Evolutionary conservation across 2,888 invertebrate genomes (phyloP), one percentile per base, ranked within the genome.

Genomic region (Magallana nippona): DNA sequence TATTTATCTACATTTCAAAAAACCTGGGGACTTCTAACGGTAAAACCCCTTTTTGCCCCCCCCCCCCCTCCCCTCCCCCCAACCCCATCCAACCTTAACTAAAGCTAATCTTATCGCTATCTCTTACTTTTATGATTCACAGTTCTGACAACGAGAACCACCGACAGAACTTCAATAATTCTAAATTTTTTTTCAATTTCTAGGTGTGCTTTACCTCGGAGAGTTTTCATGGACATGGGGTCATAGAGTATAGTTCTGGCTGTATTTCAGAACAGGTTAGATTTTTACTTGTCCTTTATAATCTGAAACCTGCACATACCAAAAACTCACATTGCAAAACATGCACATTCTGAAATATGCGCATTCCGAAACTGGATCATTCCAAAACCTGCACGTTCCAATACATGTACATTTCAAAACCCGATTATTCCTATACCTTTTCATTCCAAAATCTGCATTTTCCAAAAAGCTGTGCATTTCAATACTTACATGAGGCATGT

Each of bases 131-230:
- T 27, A 27, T 1, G 2, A 27, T 27, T 27, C 27, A 27, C 1
- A 27, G 27, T 27, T 27, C 27, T 27, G 27, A 27, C 27, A 27
- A 27, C 44, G 5, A 5, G 44, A 8, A 44, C 8, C 44, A 44
- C 44, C 5, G 44, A 44, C 5, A 44, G 8, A 44, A 8, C 44
- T 8, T 44, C 8, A 44, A 3, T 44, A 5, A 44, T 44, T 44
- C 8, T 44, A 44, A 44, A n/a, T n/a, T n/a, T n/a, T 44, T 44
- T 8, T 10, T 44, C 10, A 44, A 3, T 71, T 71, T 32, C 32
- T 71, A 71, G 71, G 27, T 71, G 1, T 71, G 71, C 27, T 71
- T 71, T 13, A 71, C 71, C 2, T 71, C 71, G 32, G 22, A 71
- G 32, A 71, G 27, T 15, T 71, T 71, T 27, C 19, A 71, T 2